These are phyloP conservation scores for Sinocyclocheilus maitianheensis DNA, from an alignment of 2,113 vertebrate genomes.

Conservation along the genomic window DNA sequence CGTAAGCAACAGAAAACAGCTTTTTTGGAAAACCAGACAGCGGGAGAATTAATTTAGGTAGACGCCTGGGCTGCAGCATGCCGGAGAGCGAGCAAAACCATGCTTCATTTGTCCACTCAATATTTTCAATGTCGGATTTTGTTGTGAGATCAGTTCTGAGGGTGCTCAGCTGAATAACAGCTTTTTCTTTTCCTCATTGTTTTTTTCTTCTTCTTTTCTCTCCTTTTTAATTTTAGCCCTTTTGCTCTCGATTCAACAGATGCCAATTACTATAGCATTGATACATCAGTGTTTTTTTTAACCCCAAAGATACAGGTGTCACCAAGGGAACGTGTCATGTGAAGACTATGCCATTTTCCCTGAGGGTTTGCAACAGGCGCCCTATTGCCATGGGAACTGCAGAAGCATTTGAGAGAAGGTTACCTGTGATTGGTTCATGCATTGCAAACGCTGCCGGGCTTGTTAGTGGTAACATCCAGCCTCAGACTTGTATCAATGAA, in stretches of 20 bases:
- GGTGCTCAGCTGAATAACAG: background rate
- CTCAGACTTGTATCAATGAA: too few species aligned
- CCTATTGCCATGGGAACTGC: constrained; percentile 42
- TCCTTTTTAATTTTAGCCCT: background rate
- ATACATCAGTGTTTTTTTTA: background rate
- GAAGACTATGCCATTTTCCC: constrained; percentile 7
- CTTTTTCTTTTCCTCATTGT: background rate
- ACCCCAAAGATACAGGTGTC: background rate
- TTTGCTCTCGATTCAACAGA: background rate
- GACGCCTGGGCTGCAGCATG: background rate
- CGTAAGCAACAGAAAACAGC: background rate
- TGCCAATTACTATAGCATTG: background rate
- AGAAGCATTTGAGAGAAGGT: constrained; percentile 16
- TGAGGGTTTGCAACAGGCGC: constrained; percentile 7
- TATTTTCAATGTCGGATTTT: constrained; percentile 35
- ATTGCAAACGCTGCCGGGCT: background rate
- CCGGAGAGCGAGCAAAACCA: background rate
- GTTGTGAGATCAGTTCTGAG: constrained; percentile 3
- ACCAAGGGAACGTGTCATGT: constrained; percentile 24
- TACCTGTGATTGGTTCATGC: constrained; percentile 32
- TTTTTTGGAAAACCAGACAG: constrained; percentile 21
- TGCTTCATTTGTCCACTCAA: constrained; percentile 12
- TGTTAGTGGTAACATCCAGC: too few species aligned
- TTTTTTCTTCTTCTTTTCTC: background rate
- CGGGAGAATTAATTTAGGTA: constrained; percentile 11